phyloP scores from a whole-genome alignment of 2,797 vertebrate genomes.

The Myotis vivesi region DNA sequence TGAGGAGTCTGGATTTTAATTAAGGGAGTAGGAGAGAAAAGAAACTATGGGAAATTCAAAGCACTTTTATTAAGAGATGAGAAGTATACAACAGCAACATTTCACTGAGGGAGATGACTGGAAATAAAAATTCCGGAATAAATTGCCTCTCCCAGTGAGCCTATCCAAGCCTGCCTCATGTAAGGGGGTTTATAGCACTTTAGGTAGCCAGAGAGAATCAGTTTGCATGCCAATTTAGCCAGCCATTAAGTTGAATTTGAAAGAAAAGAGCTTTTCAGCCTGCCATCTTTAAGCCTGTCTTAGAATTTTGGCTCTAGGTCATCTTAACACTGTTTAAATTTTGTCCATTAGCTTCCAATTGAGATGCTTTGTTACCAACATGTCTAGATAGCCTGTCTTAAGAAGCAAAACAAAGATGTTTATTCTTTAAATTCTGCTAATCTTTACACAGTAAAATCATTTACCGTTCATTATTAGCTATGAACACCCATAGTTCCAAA shows the following conservation, averaged over 20 bases:
- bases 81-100: neutral
- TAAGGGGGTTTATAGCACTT: neutral
- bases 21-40: neutral
- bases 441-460: neutral
- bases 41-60: neutral
- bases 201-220: neutral
- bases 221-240: neutral
- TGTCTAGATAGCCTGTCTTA: neutral
- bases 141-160: neutral
- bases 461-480: neutral
- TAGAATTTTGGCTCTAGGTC: neutral
- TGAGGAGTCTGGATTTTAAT: neutral
- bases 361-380: neutral
- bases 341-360: neutral
- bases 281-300: neutral
- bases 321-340: neutral
- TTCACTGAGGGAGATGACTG: neutral
- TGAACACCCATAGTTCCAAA: neutral
- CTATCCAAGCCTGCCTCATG: neutral
- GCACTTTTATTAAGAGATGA: neutral
- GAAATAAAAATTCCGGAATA: neutral
- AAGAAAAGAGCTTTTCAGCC: neutral
- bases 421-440: neutral
- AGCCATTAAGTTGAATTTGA: neutral
- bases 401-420: neutral